Percentiles rank a stretch among this genome's conserved stretches.
Evolutionary conservation across 2,797 vertebrate genomes (phyloP).

Genomic region (Gambelia wislizenii): DNA sequence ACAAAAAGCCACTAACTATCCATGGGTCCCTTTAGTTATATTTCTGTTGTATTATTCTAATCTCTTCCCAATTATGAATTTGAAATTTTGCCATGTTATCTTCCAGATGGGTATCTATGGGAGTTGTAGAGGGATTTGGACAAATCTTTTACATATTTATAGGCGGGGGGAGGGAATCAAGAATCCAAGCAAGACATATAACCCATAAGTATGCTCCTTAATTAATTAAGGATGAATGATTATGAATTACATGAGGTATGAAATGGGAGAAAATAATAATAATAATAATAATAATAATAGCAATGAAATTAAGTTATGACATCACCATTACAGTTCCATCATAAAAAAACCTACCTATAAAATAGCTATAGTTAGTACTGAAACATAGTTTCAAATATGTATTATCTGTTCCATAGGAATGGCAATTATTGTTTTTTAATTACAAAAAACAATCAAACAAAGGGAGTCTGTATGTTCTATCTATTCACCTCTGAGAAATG

Average conservation of each 20-base stretch:
- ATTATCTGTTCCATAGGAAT: neutral
- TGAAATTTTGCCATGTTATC: neutral
- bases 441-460: neutral
- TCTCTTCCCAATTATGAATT: neutral
- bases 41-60: neutral
- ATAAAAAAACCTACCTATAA: neutral
- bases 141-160: neutral
- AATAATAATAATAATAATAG: neutral
- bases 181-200: neutral
- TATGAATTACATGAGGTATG: neutral
- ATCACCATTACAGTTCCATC: neutral
- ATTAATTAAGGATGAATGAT: too few relatives aligned
- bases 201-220: neutral
- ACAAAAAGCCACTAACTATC: neutral
- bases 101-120: neutral
- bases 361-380: neutral
- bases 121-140: neutral
- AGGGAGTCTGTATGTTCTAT: neutral
- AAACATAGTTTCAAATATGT: neutral
- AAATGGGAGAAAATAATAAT: neutral
- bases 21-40: neutral
- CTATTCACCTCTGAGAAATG: neutral
- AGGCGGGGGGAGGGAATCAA: neutral
- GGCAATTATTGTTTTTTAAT: neutral
- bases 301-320: neutral